These are phyloP conservation scores for Automeris io DNA, from an alignment of 2,888 invertebrate genomes.

Conservation along the genomic window DNA sequence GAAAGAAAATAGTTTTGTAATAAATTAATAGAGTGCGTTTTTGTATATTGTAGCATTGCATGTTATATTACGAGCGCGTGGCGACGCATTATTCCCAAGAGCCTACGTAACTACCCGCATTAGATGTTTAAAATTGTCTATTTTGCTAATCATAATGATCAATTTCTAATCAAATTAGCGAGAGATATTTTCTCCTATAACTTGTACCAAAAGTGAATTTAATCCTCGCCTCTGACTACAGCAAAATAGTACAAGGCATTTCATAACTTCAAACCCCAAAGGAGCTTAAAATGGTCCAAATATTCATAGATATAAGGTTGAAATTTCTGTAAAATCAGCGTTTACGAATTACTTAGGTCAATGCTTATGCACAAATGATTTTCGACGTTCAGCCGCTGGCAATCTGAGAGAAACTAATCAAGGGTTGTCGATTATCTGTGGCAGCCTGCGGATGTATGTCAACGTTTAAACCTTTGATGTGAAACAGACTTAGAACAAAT, in stretches of 20 bases:
- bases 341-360: constrained; percentile 25
- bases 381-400: constrained; percentile 12
- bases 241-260: constrained; percentile 42
- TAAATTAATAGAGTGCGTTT: no score
- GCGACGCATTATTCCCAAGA: no score
- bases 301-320: constrained; percentile 17
- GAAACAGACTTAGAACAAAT: no score
- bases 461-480: constrained; percentile 1
- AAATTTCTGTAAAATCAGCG: neutral
- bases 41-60: no score
- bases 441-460: neutral
- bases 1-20: no score
- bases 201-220: constrained; percentile 34
- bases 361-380: constrained; percentile 25
- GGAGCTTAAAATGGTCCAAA: constrained; percentile 20
- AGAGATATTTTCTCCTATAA: constrained; percentile 14
- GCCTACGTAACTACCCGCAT: no score
- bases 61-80: no score
- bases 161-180: neutral
- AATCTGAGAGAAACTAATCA: constrained; percentile 5
- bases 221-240: constrained; percentile 39
- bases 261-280: constrained; percentile 39
- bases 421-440: constrained; percentile 2
- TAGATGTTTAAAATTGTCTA: no score
- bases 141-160: no score